Conservation (phyloP, 2,888 invertebrate genomes). For the Tetropium fuscum region DNA sequence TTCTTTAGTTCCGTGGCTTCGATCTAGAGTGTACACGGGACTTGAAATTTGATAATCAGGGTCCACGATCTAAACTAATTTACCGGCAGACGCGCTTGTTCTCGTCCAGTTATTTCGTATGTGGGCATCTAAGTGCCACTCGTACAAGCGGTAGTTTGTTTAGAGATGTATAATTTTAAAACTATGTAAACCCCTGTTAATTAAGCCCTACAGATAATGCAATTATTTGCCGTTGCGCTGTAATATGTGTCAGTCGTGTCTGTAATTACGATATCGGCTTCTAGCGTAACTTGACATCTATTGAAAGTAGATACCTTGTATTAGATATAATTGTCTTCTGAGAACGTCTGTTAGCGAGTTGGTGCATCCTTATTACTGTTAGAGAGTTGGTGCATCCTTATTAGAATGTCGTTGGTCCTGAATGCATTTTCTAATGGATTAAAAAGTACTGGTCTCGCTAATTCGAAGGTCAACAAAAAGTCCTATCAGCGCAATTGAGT, state of each 20-base stretch:
- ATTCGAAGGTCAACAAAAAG: too few species aligned
- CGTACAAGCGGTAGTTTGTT: constrained; percentile 1
- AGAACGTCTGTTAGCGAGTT: too few species aligned
- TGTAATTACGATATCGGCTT: constrained; percentile 10
- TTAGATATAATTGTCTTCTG: too few species aligned
- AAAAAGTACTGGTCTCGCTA: too few species aligned
- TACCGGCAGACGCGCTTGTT: constrained; percentile 44
- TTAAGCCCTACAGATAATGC: constrained; percentile 25
- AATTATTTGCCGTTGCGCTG: constrained; percentile 18
- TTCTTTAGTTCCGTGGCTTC: constrained; percentile 7
- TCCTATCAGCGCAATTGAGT: too few species aligned
- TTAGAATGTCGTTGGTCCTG: too few species aligned
- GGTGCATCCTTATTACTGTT: too few species aligned
- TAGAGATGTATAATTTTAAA: not conserved
- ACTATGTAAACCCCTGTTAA: constrained; percentile 15
- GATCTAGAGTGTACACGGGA: constrained; percentile 17
- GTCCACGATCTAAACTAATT: constrained; percentile 44
- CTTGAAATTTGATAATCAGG: constrained; percentile 40
- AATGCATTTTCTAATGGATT: too few species aligned
- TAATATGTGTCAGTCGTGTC: constrained; percentile 12
- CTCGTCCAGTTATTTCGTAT: constrained; percentile 38
- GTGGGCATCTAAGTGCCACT: constrained; percentile 37
- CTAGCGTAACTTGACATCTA: not conserved
- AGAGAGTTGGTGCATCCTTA: too few species aligned
- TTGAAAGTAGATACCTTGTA: too few species aligned